Evolutionary conservation across 2,113 vertebrate genomes (phyloP).

Genomic region (Mesitornis unicolor): DNA sequence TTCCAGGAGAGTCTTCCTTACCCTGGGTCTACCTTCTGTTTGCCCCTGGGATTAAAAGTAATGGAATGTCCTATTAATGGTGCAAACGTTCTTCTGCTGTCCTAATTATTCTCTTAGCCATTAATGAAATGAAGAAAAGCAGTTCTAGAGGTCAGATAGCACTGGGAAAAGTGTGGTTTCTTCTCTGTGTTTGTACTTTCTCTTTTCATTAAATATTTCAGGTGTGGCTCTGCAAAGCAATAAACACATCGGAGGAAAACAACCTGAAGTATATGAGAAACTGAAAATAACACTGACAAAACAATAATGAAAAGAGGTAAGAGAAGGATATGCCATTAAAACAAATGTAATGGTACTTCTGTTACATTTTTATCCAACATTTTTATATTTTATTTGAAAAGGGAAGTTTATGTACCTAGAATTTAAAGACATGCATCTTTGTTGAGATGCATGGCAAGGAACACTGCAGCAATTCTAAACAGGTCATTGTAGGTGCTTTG

Average conservation of each 20-base stretch:
- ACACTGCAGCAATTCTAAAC: neutral
- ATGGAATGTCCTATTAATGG: neutral
- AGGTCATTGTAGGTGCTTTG: neutral
- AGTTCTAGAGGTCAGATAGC: neutral
- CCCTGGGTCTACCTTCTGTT: neutral
- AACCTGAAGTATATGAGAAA: neutral
- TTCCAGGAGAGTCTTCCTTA: neutral
- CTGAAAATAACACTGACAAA: neutral
- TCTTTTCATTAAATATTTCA: slow-evolving; percentile 19
- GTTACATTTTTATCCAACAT: neutral
- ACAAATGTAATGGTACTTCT: neutral
- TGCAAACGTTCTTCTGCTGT: neutral
- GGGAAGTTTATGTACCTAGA: neutral
- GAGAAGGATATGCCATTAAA: neutral
- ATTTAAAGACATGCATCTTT: neutral
- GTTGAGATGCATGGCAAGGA: neutral
- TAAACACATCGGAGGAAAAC: neutral
- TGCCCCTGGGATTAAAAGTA: neutral
- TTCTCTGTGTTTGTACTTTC: neutral
- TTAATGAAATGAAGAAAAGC: neutral
- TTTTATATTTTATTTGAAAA: neutral
- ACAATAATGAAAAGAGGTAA: neutral
- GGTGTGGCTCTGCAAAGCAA: neutral
- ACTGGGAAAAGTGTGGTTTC: neutral
- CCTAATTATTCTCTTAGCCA: neutral